Evolutionary conservation across 92 coral and sea anemone genomes (phyloP).

Genomic region (Heteractis magnifica): DNA sequence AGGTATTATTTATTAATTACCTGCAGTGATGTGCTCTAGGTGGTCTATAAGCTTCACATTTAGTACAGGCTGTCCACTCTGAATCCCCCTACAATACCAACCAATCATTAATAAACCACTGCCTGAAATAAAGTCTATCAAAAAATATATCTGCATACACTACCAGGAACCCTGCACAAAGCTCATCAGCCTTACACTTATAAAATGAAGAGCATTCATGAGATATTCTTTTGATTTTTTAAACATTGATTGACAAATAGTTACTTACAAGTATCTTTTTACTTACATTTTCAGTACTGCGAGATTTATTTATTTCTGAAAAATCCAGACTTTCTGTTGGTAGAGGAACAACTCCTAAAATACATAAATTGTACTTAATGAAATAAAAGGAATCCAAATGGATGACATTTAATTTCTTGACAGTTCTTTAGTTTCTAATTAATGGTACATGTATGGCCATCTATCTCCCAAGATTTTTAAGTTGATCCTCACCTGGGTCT

Average conservation of each 20-base stretch:
- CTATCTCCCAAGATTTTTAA: too few species aligned
- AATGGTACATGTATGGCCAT: not conserved
- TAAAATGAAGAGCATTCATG: not conserved
- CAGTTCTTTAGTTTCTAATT: not conserved
- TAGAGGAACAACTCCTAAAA: conserved; percentile 82
- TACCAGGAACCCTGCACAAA: not conserved
- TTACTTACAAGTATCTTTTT: too few species aligned
- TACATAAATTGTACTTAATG: not conserved
- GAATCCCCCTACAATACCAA: conserved; percentile 55
- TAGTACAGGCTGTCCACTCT: conserved; percentile 94
- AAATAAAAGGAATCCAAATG: not conserved
- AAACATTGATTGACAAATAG: too few species aligned
- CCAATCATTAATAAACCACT: not conserved
- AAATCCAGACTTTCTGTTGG: conserved; percentile 91
- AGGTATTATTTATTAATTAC: conserved; percentile 5
- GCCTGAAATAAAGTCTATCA: not conserved
- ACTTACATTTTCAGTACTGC: conserved; percentile 37
- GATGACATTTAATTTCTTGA: not conserved
- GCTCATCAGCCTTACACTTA: too few species aligned
- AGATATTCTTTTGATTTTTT: too few species aligned
- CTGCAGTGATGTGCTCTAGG: conserved; percentile 98
- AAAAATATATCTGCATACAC: not conserved
- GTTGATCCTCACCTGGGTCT: conserved; percentile 82
- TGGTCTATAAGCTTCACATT: conserved; percentile 97
- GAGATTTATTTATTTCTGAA: conserved; percentile 88